These are phyloP conservation scores for Agrilus biguttatus DNA, from an alignment of 2,888 invertebrate genomes.

Conservation along the genomic window DNA sequence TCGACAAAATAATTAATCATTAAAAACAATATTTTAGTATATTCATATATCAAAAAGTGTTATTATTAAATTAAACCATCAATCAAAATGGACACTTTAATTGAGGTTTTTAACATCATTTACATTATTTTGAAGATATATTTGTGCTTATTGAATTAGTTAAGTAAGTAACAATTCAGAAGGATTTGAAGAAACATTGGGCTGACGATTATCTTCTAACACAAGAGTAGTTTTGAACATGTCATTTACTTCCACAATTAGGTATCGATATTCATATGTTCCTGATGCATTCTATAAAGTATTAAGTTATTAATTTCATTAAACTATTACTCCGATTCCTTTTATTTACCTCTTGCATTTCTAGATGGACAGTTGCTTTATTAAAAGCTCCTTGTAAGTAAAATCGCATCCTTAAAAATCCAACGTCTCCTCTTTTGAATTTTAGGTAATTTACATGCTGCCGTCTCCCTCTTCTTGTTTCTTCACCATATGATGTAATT, in stretches of 20 bases:
- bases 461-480: constrained; percentile 65
- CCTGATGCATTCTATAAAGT: constrained; percentile 57
- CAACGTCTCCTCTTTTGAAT: constrained; percentile 60
- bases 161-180: background rate
- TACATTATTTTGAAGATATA: constrained; percentile 1
- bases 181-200: constrained; percentile 17
- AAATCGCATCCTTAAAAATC: constrained; percentile 80
- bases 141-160: background rate
- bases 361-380: constrained; percentile 73
- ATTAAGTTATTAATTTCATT: constrained; percentile 4
- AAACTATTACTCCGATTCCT: background rate
- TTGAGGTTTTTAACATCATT: background rate
- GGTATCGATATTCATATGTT: constrained; percentile 65
- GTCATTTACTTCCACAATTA: constrained; percentile 72
- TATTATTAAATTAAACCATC: too few relatives aligned
- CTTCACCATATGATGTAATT: constrained; percentile 80
- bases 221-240: constrained; percentile 60
- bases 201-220: constrained; percentile 65
- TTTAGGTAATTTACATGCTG: constrained; percentile 69
- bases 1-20: too few relatives aligned
- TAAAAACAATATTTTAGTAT: too few relatives aligned
- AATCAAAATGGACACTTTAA: background rate
- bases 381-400: constrained; percentile 73
- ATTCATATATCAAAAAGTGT: too few relatives aligned
- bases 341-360: constrained; percentile 60